Evolutionary conservation across 2,797 vertebrate species (phyloP), one percentile per base, ranked within the genome.

Genomic region (Chrysocyon brachyurus): DNA sequence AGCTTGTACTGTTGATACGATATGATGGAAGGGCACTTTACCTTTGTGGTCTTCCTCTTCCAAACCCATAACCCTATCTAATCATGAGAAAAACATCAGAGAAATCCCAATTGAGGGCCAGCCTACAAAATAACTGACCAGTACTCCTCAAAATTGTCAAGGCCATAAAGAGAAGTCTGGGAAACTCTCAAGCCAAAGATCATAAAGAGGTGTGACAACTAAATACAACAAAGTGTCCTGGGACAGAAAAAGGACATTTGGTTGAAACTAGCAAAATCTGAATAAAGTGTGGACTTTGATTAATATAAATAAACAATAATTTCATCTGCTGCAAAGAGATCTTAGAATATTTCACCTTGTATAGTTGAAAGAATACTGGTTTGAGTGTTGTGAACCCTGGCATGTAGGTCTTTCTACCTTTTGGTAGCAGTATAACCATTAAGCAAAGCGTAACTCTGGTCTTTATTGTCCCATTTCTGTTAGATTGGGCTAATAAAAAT

Each of bases 401-500:
- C 40, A 61, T 84, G 66, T 90, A 33, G 77, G 31, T 52, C 33
- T 56, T 36, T 81, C 46, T 64, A 40, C 49, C 56, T n/a, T 88
- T 91, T 92, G 82, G 11, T 87, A 88, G 28, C 64, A 82, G 15
- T 75, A 61, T 87, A 90, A 87, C 56, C 75, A 33, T 78, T 90
- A 94, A 78, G 24, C 52, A 94, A 59, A 93, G 33, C 11, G 33
- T 75, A 57, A 17, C 75, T 87, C 9, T 36, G 46, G 46, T 73
- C 54, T 91, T 95, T 33, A 57, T 73, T 91, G 40, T 93, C 49
- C 31, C 72, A 61, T 85, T 95, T 89, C 87, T 95, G 1, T 95
- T 82, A 96, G 91, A 77, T 24, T 40, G 21, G 54, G 15, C 26
- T 95, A 26, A 33, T 59, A 75, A 88, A 87, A 92, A 49, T 31